Base-by-base conservation (phyloP, 2,888 invertebrate genomes). In the Carterocephalus palaemon region DNA sequence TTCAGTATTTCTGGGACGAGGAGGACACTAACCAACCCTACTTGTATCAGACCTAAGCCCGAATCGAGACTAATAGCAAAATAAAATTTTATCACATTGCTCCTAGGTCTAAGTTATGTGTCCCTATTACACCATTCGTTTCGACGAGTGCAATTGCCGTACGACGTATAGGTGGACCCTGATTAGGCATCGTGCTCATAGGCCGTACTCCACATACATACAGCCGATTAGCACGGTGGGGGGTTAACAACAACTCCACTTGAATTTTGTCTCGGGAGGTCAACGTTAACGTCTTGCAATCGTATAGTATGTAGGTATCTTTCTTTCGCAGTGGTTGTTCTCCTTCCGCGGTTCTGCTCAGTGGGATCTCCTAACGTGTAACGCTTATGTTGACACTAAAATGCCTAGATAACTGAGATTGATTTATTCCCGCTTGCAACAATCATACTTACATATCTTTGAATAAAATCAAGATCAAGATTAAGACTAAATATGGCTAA, bases 1-100 rank as follows among this genome's bases (percentile, higher is more conserved):
- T 32, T 42, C 15, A 33, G 34, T 43, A 34, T 43, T 43, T 43
- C 43, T 34, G 20, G 43, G 43, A 43, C 34, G 43, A 34, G 28
- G 24, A n/a, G 43, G 17, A 33, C 33, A 33, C 33, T 26, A n/a
- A n/a, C 32, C 24, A 16, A 26, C 9, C 13, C 20, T 26, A 12
- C 26, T 12, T 4, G 16, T 26, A 24, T 36, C 12, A 42, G 38
- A 28, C 38, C 8, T 38, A 7, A 38, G 19, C 20, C 20, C 38
- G 19, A 20, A 20, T 29, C 38, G 28, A 38, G 38, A 38, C 28
- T 38, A 19, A 20, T 28, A 7, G 28, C 19, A 29, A 38, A 38
- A 38, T 38, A 28, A 20, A 19, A 28, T 38, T 38, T 28, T 38
- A 38, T 29, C 29, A n/a, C 9, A n/a, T n/a, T 37, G 24, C 7